A percentile compares a stretch with the other conserved stretches of the same genome.
Evolutionary conservation across 2,888 invertebrate genomes (phyloP).

Genomic region (Archips crataeganus): DNA sequence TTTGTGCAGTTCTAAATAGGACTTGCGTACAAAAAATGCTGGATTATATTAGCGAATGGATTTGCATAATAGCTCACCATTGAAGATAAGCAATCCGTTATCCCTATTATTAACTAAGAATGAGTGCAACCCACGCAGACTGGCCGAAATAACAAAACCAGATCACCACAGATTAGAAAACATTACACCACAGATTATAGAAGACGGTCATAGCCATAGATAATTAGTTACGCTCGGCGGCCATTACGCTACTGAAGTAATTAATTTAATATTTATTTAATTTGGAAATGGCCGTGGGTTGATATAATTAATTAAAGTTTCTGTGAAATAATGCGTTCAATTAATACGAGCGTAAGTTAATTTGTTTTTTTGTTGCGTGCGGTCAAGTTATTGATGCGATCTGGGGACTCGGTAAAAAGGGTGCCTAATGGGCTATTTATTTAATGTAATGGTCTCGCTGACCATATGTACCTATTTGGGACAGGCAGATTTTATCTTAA

Average conservation of each 20-base stretch:
- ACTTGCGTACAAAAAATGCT: neutral
- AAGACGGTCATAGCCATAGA: slow-evolving; percentile 19
- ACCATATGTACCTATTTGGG: neutral
- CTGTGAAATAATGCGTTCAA: slow-evolving; percentile 19
- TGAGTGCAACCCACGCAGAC: slow-evolving; percentile 36
- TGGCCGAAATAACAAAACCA: slow-evolving; percentile 35
- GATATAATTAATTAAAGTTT: slow-evolving; percentile 27
- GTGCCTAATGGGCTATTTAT: slow-evolving; percentile 35
- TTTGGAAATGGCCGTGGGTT: slow-evolving; percentile 29
- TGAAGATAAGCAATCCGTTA: slow-evolving; percentile 27
- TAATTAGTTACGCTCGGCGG: slow-evolving; percentile 29
- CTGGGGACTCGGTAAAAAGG: slow-evolving; percentile 21
- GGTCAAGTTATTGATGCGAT: slow-evolving; percentile 21
- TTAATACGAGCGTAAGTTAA: slow-evolving; percentile 21
- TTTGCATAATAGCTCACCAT: slow-evolving; percentile 24
- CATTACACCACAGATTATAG: slow-evolving; percentile 31
- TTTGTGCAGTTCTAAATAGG: neutral
- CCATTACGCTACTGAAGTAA: slow-evolving; percentile 7
- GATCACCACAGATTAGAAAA: slow-evolving; percentile 29
- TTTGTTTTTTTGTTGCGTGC: slow-evolving; percentile 36
- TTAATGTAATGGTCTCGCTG: slow-evolving; percentile 1
- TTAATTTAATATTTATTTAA: slow-evolving; percentile 28
- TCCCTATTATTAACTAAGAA: slow-evolving; percentile 33
- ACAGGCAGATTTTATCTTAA: neutral
- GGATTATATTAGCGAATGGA: slow-evolving; percentile 4